Evolutionary conservation across 2,797 vertebrate species (phyloP).

Genomic region (Neoniphon sammara): DNA sequence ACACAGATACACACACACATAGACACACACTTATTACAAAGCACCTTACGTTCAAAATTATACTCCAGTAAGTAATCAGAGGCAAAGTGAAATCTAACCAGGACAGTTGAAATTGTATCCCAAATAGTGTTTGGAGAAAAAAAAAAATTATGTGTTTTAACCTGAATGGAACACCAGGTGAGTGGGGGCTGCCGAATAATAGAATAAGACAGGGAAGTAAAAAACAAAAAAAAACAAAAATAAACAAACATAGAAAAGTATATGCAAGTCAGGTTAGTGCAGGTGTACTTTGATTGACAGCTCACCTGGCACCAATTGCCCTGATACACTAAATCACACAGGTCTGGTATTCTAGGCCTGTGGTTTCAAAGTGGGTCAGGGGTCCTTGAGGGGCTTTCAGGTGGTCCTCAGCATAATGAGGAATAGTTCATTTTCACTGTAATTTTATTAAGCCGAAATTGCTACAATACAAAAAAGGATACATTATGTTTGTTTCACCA

Average conservation of each 20-base stretch:
- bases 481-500: no score
- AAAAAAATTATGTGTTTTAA: neutral
- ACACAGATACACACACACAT: no score
- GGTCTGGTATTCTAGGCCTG: no score
- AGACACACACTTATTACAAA: constrained; percentile 23
- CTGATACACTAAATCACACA: neutral
- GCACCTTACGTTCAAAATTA: constrained; percentile 16
- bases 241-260: neutral
- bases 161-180: neutral
- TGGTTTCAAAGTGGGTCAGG: no score
- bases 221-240: no score
- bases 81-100: neutral
- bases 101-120: neutral
- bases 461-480: no score
- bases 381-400: no score
- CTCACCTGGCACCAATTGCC: neutral
- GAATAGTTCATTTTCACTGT: no score
- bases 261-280: neutral
- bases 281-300: constrained; percentile 19
- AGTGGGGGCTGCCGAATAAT: neutral
- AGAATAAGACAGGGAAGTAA: neutral
- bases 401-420: no score
- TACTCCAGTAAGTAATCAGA: neutral
- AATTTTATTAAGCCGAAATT: no score
- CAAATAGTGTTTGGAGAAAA: neutral